A percentile compares a stretch with the other conserved stretches of the same genome.
phyloP scores from a whole-genome alignment of 2,888 invertebrate species.

The Spatulosminthurus flaviceps region DNA sequence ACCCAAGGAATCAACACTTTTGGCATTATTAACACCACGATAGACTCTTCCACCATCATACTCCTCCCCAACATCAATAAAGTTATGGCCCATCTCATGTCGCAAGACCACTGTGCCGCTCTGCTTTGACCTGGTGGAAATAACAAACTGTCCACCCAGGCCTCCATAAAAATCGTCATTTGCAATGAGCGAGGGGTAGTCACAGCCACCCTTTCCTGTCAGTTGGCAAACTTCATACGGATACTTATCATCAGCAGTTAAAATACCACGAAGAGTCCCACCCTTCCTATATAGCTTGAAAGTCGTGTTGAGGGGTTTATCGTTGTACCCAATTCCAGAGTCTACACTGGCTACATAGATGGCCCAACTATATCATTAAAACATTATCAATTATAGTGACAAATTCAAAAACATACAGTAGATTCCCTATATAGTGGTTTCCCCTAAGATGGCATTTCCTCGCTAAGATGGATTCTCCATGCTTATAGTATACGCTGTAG shows the following conservation, averaged over 20 bases:
- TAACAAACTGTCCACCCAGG: conserved; percentile 47
- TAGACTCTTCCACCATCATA: conserved; percentile 57
- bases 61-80: conserved; percentile 56
- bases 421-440: neutral
- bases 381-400: neutral
- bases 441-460: neutral
- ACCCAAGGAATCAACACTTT: conserved; percentile 38
- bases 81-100: conserved; percentile 56
- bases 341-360: conserved; percentile 55
- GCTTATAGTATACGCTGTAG: neutral
- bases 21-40: conserved; percentile 56
- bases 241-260: conserved; percentile 49
- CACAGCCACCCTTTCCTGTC: conserved; percentile 57
- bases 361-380: conserved; percentile 55
- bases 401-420: neutral
- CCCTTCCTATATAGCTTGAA: conserved; percentile 55
- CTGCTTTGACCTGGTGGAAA: conserved; percentile 46
- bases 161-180: conserved; percentile 62
- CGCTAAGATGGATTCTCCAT: too few relatives aligned
- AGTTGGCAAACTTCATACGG: conserved; percentile 52
- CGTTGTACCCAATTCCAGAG: conserved; percentile 61
- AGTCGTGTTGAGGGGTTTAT: conserved; percentile 53
- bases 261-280: conserved; percentile 57
- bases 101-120: conserved; percentile 50
- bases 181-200: conserved; percentile 59